phyloP scores from a whole-genome alignment of 2,113 vertebrate species.

The Hemiprocne comata region DNA sequence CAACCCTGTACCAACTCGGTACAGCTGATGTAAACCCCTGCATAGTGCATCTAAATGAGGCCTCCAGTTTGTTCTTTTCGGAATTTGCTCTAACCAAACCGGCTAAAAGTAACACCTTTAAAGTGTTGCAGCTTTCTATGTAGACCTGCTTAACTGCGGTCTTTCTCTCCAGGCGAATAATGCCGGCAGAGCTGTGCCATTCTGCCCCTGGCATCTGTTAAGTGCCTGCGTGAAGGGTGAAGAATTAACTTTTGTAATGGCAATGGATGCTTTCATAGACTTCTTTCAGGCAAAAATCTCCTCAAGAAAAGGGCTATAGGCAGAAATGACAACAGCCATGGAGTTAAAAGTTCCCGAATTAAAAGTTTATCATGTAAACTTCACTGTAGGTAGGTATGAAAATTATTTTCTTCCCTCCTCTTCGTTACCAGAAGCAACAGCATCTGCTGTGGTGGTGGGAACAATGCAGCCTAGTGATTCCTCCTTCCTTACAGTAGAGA shows the following conservation, averaged over 20 bases:
- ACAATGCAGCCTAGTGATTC: constrained; percentile 71
- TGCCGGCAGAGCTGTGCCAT: constrained; percentile 66
- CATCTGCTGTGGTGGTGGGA: constrained; percentile 68
- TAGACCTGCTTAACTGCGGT: constrained; percentile 50
- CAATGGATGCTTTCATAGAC: constrained; percentile 67
- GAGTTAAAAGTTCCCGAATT: constrained; percentile 12
- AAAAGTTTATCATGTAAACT: not conserved
- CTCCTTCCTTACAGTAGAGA: constrained; percentile 69
- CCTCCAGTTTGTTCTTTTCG: not conserved
- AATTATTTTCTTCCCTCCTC: not conserved
- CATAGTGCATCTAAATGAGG: not conserved
- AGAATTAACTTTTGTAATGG: constrained; percentile 71
- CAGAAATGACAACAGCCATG: constrained; percentile 18
- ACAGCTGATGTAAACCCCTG: not conserved
- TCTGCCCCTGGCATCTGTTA: constrained; percentile 76
- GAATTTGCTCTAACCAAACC: not conserved
- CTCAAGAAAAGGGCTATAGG: constrained; percentile 19
- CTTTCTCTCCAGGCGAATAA: constrained; percentile 51
- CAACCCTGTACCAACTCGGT: not conserved
- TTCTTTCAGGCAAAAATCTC: constrained; percentile 67
- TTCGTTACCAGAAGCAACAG: constrained; percentile 61
- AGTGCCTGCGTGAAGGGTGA: constrained; percentile 70
- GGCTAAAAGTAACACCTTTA: constrained; percentile 52
- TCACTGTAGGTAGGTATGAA: constrained; percentile 25
- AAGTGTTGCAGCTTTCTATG: constrained; percentile 64